phyloP scores from a whole-genome alignment of 2,888 invertebrate genomes.

The Drosophila anceps region DNA sequence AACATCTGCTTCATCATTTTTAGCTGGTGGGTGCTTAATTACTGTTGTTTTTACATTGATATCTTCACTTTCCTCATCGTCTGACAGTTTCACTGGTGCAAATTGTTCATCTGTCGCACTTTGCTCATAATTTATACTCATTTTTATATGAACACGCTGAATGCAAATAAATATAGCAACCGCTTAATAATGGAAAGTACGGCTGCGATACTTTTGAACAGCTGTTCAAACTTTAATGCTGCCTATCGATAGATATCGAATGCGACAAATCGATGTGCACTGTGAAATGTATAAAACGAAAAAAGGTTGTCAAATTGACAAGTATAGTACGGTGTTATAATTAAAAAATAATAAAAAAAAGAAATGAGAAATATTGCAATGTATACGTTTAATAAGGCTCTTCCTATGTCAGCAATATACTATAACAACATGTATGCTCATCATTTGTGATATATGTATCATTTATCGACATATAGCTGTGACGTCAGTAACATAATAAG shows the following conservation, averaged over 20 bases:
- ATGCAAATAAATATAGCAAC: slow-evolving; percentile 24
- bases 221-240: slow-evolving; percentile 28
- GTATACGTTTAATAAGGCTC: background rate
- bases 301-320: background rate
- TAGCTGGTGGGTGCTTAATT: background rate
- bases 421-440: no score
- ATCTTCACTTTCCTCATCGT: slow-evolving; percentile 65
- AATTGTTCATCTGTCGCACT: slow-evolving; percentile 53
- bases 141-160: slow-evolving; percentile 28
- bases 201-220: slow-evolving; percentile 35
- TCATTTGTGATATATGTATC: background rate
- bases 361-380: background rate
- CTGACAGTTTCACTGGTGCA: slow-evolving; percentile 53
- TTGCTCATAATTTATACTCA: slow-evolving; percentile 62
- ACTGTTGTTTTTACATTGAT: background rate
- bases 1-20: slow-evolving; percentile 5
- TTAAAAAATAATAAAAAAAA: no score
- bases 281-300: background rate
- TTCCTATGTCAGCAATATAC: background rate
- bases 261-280: no score
- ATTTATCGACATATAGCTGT: background rate
- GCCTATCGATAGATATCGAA: slow-evolving; percentile 39
- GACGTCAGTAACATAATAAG: slow-evolving; percentile 4
- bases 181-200: slow-evolving; percentile 33
- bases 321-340: background rate